Conservation (phyloP, 2,797 vertebrate species). For the Acanthis flammea region DNA sequence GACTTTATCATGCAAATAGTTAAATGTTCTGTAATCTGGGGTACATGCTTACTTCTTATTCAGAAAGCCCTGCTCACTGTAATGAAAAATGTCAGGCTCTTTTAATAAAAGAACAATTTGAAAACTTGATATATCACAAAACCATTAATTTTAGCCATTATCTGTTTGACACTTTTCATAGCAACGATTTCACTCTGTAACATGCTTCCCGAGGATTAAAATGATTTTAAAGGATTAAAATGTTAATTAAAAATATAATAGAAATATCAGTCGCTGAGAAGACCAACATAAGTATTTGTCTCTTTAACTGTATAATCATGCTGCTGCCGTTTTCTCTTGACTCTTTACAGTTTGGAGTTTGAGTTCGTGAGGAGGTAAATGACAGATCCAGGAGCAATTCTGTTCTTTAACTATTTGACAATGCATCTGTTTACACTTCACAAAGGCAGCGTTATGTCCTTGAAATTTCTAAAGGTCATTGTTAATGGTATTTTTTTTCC, state of each 20-base stretch:
- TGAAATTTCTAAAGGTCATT: constrained; percentile 82
- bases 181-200: constrained; percentile 67
- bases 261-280: constrained; percentile 69
- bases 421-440: constrained; percentile 74
- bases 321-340: not conserved
- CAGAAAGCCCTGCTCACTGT: constrained; percentile 45
- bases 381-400: constrained; percentile 72
- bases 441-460: constrained; percentile 77
- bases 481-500: constrained; percentile 71
- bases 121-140: constrained; percentile 74
- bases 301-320: constrained; percentile 63
- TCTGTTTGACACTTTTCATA: constrained; percentile 74
- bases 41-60: constrained; percentile 61
- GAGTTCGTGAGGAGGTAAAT: constrained; percentile 68
- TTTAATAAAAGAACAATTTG: constrained; percentile 72
- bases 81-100: constrained; percentile 64
- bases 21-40: constrained; percentile 64
- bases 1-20: constrained; percentile 60
- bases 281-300: constrained; percentile 64
- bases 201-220: constrained; percentile 71
- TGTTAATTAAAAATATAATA: constrained; percentile 78
- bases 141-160: constrained; percentile 77
- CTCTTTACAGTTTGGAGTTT: constrained; percentile 58
- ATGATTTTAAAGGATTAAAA: constrained; percentile 77
- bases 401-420: constrained; percentile 73